Evolutionary conservation across 2,797 vertebrate species (phyloP).

Genomic region (Thaleichthys pacificus): DNA sequence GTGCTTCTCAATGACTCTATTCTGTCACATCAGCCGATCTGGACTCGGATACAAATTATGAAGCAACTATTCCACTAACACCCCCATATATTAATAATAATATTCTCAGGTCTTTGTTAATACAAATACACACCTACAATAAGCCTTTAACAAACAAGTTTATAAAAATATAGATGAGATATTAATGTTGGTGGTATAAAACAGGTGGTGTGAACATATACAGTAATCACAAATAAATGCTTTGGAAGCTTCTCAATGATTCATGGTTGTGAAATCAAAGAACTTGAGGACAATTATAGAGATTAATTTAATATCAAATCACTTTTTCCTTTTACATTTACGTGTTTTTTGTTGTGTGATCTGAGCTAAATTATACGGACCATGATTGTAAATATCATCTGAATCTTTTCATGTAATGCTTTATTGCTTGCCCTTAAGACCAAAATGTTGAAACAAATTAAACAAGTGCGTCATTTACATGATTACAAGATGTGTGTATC

Average conservation of each 20-base stretch:
- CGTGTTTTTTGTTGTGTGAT: background rate
- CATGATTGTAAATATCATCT: background rate
- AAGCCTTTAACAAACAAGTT: background rate
- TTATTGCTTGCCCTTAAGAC: background rate
- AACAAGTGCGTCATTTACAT: background rate
- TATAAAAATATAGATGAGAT: background rate
- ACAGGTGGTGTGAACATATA: background rate
- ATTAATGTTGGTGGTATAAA: background rate
- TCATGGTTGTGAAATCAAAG: background rate
- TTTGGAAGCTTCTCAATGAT: background rate
- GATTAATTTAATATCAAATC: no score
- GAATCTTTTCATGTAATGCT: background rate
- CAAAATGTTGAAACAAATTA: background rate
- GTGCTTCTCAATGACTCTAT: slow-evolving; percentile 81
- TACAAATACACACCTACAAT: background rate
- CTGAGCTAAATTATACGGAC: no score
- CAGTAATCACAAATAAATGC: background rate
- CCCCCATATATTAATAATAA: background rate
- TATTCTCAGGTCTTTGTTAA: background rate
- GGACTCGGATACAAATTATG: slow-evolving; percentile 78
- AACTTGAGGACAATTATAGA: background rate
- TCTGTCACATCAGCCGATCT: slow-evolving; percentile 77
- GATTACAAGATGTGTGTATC: background rate
- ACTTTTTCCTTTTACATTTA: background rate
- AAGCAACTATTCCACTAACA: background rate